Evolutionary conservation across 2,113 vertebrate genomes (phyloP).

Genomic region (Cochlearius cochlearius): DNA sequence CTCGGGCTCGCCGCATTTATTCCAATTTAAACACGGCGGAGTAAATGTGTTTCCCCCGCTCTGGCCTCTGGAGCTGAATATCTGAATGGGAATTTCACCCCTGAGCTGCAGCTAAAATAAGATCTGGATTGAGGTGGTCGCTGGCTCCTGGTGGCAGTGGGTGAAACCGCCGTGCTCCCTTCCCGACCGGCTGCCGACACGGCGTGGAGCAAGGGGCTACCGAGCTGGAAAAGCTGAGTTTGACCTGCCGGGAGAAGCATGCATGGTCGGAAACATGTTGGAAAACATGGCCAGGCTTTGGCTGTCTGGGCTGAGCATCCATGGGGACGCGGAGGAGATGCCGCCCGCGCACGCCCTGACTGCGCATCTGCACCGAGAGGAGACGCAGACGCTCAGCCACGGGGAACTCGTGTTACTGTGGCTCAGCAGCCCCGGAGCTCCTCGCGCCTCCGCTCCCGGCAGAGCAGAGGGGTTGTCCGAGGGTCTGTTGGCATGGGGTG

Average conservation of each 20-base stretch:
- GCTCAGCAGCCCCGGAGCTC: not conserved
- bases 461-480: not conserved
- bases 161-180: not conserved
- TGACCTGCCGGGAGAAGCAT: not conserved
- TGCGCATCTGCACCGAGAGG: not conserved
- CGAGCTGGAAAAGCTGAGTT: not conserved
- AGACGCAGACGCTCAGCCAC: not conserved
- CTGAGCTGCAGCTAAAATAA: slow-evolving; percentile 47
- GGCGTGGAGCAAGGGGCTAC: not conserved
- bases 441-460: not conserved
- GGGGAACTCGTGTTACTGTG: not conserved
- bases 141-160: not conserved
- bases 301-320: not conserved
- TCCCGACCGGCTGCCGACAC: rapidly evolving
- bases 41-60: slow-evolving; percentile 8
- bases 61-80: slow-evolving; percentile 47
- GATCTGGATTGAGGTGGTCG: slow-evolving; percentile 1
- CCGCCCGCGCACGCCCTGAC: rapidly evolving
- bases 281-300: not conserved
- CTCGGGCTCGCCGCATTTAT: not conserved
- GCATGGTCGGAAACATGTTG: rapidly evolving
- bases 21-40: not conserved
- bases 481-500: not conserved
- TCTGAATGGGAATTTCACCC: not conserved
- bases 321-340: not conserved